Conservation (phyloP, 2,888 invertebrate genomes). For the Cephalotes varians region DNA sequence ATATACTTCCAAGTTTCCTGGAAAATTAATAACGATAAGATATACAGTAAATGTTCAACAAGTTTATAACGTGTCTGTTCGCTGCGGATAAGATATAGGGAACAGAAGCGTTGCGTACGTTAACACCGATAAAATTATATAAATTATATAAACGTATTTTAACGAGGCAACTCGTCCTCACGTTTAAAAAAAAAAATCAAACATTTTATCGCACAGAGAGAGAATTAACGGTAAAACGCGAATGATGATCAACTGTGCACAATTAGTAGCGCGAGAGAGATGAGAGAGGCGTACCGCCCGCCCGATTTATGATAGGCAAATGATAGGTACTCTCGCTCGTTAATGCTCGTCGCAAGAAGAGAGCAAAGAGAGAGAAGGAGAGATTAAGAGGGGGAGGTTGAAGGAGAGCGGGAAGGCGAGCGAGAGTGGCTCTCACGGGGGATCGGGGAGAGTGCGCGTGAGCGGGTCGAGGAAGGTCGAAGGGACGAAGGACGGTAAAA, state of each 20-base stretch:
- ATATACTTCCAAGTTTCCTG: not conserved
- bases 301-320: conserved; percentile 25
- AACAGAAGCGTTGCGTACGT: not conserved
- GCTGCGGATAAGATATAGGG: not conserved
- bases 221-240: conserved; percentile 26
- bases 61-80: not conserved
- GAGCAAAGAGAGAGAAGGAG: not conserved
- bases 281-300: conserved; percentile 1
- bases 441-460: conserved; percentile 1
- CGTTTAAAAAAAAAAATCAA: not conserved
- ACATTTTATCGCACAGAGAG: not conserved
- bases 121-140: not conserved
- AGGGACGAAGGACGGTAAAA: conserved; percentile 51
- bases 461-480: not conserved
- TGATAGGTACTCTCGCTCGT: conserved; percentile 55
- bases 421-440: conserved; percentile 18
- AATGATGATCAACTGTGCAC: conserved; percentile 11
- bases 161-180: not conserved
- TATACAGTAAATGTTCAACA: not conserved
- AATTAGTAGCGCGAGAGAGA: conserved; percentile 14
- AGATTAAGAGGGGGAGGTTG: not conserved
- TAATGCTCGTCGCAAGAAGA: conserved; percentile 58
- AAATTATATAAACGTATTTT: not conserved
- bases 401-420: not conserved
- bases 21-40: not conserved